Evolutionary conservation across 2,797 vertebrate species (phyloP), one percentile per base, ranked within the genome.

Genomic region (Anableps anableps): DNA sequence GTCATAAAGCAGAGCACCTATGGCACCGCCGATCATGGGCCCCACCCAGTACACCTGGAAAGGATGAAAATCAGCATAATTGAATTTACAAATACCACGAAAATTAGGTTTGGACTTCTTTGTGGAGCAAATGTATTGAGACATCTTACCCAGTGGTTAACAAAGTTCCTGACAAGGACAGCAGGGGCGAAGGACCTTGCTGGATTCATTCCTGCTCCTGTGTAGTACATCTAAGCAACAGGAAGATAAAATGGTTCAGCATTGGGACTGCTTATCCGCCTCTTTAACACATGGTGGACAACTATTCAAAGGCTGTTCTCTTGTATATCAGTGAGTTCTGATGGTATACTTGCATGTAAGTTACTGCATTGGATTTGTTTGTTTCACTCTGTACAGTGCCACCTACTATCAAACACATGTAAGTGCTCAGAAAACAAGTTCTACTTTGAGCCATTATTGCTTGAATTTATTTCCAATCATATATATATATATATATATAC

Each of bases 141-240:
- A 79, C 50, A 66, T 80, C 96, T 97, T 95, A 99, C 98, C 98
- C 98, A 99, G 90, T 99, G 98, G 94, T 99, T 98, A 88, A 96
- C 89, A 89, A 99, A 99, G 92, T 97, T 98, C 93, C 97, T 96
- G 83, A 97, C 94, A 80, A 99, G 94, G 90, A 98, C 95, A 43
- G 98, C 98, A 8, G 98, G 98, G 78, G 97, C 98, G 26, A 99
- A 99, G 83, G 97, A 98, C 76, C 98, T 97, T 5, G 98, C 98
- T 47, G 98, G 98, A 89, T 99, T 99, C 98, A 99, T 99, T 84
- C 98, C 95, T 77, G 97, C 96, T 41, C 98, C 98, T 19, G 98
- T 99, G 89, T 98, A 99, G 92, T 97, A 97, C 86, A 99, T 96
- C 98, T 99, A 92, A 45, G 86, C 81, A 23, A 83, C 36, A 87